Percentiles rank a stretch among this genome's conserved stretches.
Evolutionary conservation across 2,797 vertebrate species (phyloP).

Genomic region (Acropternis orthonyx): DNA sequence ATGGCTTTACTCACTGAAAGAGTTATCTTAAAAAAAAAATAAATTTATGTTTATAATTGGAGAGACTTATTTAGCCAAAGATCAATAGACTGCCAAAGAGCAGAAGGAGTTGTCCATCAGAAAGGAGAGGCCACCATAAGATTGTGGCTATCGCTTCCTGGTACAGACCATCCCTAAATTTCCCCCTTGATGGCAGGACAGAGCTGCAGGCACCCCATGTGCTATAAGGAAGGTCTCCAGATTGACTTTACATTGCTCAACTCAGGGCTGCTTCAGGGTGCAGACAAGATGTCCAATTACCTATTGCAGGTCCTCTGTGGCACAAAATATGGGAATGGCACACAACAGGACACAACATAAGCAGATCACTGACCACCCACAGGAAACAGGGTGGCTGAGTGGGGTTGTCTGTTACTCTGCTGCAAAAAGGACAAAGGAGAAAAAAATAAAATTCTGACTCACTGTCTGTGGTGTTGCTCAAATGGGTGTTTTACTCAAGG

Average conservation of each 20-base stretch:
- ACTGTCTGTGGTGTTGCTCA: background rate
- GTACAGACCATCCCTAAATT: background rate
- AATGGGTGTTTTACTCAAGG: background rate
- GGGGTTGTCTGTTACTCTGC: background rate
- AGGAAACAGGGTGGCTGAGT: background rate
- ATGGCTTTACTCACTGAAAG: background rate
- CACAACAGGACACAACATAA: background rate
- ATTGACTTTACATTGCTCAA: fast-evolving
- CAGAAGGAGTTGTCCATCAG: background rate
- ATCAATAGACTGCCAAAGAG: background rate
- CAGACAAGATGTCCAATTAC: background rate
- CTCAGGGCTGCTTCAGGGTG: background rate
- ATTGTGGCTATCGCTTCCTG: background rate
- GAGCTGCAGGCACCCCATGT: background rate
- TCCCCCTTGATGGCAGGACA: background rate
- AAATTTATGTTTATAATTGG: background rate
- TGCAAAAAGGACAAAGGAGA: background rate
- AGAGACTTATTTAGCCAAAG: background rate
- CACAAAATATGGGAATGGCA: background rate
- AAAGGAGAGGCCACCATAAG: background rate
- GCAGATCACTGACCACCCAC: background rate
- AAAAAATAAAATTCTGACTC: background rate
- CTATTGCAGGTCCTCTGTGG: fast-evolving
- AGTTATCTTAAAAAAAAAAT: background rate
- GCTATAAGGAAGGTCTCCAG: background rate